Percentiles rank a stretch among this genome's conserved stretches.
These are phyloP conservation scores for Sinohyriopsis cumingii DNA, from an alignment of 2,888 invertebrate species.

Conservation along the genomic window DNA sequence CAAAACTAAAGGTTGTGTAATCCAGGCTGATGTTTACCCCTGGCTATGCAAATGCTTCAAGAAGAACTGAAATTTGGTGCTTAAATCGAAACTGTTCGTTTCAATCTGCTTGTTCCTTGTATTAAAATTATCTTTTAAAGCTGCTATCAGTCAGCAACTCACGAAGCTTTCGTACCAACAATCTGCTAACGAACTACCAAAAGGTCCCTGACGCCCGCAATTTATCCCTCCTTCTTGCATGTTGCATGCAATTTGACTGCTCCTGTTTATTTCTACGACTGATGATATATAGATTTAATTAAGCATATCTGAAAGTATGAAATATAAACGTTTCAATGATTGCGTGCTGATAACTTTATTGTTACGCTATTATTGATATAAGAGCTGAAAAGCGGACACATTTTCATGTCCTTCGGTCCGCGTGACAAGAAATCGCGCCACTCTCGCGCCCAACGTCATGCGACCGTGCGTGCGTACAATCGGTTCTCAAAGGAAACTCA, in stretches of 20 bases:
- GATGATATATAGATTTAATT: constrained; percentile 49
- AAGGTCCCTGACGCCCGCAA: constrained; percentile 9
- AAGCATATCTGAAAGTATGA: constrained; percentile 37
- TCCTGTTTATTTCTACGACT: constrained; percentile 36
- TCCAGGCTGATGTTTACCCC: no score
- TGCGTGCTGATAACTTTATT: constrained; percentile 24
- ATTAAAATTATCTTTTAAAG: no score
- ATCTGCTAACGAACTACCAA: constrained; percentile 5
- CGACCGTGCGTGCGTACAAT: constrained; percentile 10
- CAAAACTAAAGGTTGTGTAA: no score
- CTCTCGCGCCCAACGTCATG: constrained; percentile 8
- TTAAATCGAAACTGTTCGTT: no score
- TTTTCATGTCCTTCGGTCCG: constrained; percentile 6
- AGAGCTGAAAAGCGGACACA: constrained; percentile 13
- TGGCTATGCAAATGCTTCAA: no score
- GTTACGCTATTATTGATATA: constrained; percentile 4
- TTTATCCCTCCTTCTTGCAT: constrained; percentile 53
- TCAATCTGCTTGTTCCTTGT: no score
- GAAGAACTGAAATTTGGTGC: no score
- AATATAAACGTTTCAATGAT: constrained; percentile 28
- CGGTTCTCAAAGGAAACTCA: constrained; percentile 3
- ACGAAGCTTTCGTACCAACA: no score
- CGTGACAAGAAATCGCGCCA: constrained; percentile 4
- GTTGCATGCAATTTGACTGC: constrained; percentile 50
- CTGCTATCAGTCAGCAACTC: no score